A percentile compares a stretch with the other conserved stretches of the same genome.
These are phyloP conservation scores for Arctia plantaginis DNA, from an alignment of 2,888 invertebrate genomes.

Conservation along the genomic window DNA sequence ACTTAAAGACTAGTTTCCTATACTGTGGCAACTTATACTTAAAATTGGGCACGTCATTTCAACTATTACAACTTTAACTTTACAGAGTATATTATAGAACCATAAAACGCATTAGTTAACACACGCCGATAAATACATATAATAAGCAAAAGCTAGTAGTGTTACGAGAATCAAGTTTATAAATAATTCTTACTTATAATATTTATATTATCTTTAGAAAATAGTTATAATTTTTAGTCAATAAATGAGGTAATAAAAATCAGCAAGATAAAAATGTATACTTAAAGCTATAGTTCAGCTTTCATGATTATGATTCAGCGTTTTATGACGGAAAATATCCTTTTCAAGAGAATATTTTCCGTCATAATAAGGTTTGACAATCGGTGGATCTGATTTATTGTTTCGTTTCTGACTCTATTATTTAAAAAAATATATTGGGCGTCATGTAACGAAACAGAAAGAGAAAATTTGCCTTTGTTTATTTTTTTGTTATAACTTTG, in stretches of 20 bases:
- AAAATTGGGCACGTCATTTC: slow-evolving; percentile 23
- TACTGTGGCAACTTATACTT: slow-evolving; percentile 31
- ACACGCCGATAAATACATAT: slow-evolving; percentile 32
- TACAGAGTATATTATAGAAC: slow-evolving; percentile 3
- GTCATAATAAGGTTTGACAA: background rate
- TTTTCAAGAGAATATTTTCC: background rate
- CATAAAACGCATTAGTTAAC: slow-evolving; percentile 21
- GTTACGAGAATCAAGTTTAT: slow-evolving; percentile 11
- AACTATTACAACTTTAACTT: slow-evolving; percentile 14
- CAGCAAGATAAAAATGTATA: background rate
- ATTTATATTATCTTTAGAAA: slow-evolving; percentile 6
- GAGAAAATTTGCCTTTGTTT: background rate
- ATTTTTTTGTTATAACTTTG: background rate
- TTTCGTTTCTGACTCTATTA: background rate
- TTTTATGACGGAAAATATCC: background rate
- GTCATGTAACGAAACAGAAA: background rate
- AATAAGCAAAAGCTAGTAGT: slow-evolving; percentile 38
- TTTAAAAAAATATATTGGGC: background rate
- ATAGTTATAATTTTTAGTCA: background rate
- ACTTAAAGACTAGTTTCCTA: slow-evolving; percentile 37
- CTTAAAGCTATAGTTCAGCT: too few relatives aligned
- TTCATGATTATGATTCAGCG: background rate
- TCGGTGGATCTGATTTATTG: background rate
- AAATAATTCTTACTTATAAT: slow-evolving; percentile 2
- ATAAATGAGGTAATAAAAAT: background rate